phyloP scores from a whole-genome alignment of 2,888 invertebrate genomes.

The Tipula unca region DNA sequence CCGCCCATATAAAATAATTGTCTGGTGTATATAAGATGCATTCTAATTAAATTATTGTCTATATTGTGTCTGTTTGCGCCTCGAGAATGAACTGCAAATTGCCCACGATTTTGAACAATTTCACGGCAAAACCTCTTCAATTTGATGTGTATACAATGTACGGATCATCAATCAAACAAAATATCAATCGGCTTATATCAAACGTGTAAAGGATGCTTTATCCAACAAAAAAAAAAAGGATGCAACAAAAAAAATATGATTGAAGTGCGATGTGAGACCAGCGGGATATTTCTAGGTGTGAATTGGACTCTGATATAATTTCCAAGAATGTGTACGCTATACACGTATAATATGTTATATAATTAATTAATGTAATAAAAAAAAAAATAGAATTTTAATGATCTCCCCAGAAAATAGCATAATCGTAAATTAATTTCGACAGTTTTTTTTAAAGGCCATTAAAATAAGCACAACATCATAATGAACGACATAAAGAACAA shows the following conservation, averaged over 20 bases:
- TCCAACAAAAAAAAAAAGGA: not conserved
- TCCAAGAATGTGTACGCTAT: not conserved
- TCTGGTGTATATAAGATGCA: not conserved
- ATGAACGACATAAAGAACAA: slow-evolving; percentile 8
- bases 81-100: not conserved
- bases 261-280: not conserved
- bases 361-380: not conserved
- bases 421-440: not conserved
- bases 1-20: not conserved
- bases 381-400: not conserved
- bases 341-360: too few relatives aligned
- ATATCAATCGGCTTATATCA: not conserved
- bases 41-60: not conserved
- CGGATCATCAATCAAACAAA: not conserved
- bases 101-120: not conserved
- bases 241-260: not conserved
- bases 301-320: not conserved
- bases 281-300: not conserved
- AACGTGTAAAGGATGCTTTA: not conserved
- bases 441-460: not conserved
- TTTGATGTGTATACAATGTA: not conserved
- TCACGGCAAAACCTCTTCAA: not conserved
- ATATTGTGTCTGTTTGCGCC: too few relatives aligned
- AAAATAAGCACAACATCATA: not conserved
- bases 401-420: not conserved